phyloP scores from a whole-genome alignment of 1,140 invertebrate genomes.

The Plectrocnemia conspersa region DNA sequence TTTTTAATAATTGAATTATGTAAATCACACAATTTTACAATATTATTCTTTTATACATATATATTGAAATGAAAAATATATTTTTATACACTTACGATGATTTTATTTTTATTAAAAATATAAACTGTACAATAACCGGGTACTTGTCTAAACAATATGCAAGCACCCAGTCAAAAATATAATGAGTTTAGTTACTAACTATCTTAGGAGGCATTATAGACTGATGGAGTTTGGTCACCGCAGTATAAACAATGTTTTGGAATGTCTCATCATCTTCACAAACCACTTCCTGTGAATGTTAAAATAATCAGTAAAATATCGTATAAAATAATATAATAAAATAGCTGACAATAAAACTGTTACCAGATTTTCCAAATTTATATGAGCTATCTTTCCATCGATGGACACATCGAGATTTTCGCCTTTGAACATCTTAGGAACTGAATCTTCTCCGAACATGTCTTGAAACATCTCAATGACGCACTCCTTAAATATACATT shows the following conservation, averaged over 20 bases:
- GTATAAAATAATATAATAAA: not conserved
- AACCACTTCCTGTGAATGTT: slow-evolving; percentile 64
- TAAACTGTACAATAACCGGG: too few species aligned
- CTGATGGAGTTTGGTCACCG: slow-evolving; percentile 78
- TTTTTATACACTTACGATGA: not conserved
- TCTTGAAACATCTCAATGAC: slow-evolving; percentile 88
- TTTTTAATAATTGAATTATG: not conserved
- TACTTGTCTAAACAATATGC: too few species aligned
- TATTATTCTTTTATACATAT: not conserved
- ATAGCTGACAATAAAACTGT: too few species aligned
- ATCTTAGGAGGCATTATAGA: slow-evolving; percentile 67
- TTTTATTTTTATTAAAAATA: slow-evolving; percentile 2
- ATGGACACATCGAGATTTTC: slow-evolving; percentile 83
- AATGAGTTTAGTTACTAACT: slow-evolving; percentile 30
- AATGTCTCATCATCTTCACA: slow-evolving; percentile 78
- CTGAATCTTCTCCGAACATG: slow-evolving; percentile 91
- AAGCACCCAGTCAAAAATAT: too few species aligned
- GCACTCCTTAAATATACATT: slow-evolving; percentile 65
- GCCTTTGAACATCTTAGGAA: slow-evolving; percentile 92
- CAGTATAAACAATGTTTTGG: slow-evolving; percentile 79
- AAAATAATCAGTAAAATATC: too few species aligned
- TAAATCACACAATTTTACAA: not conserved
- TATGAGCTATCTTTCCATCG: slow-evolving; percentile 77
- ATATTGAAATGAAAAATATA: not conserved
- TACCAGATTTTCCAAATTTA: slow-evolving; percentile 79